Evolutionary conservation across 2,888 invertebrate species (phyloP), one percentile per base, ranked within the genome.

Genomic region (Nemoura dubitans): DNA sequence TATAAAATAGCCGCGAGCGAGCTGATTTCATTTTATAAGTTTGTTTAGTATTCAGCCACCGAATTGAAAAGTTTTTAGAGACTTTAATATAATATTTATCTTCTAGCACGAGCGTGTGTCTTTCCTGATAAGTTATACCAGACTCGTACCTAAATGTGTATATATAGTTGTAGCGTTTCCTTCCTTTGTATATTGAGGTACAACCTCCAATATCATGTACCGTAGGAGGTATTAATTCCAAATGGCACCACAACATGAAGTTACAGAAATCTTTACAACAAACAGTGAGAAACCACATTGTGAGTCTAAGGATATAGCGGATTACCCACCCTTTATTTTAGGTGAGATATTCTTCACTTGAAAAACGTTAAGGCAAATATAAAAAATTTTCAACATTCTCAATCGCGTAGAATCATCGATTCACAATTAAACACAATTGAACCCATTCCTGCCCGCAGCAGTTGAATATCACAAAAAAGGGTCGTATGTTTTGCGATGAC

Each of bases 1-100:
- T 59, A n/a, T n/a, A 59, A 59, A 59, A 59, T 59, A 59, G 59
- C 59, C 59, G 59, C 59, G 59, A 59, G 59, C 59, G 59, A 59
- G 59, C 14, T 59, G 59, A 59, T 21, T 59, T 59, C 10, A 59
- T 59, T 59, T 59, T 14, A 59, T 59, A 14, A 59, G 59, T 21
- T 59, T 59, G 59, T 59, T 59, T 59, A 59, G 59, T 59, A 59
- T 59, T 59, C 59, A 59, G 16, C 59, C 59, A 21, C 59, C 6
- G 59, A 59, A 59, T 14, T 10, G 59, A 59, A 59, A 59, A 59
- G 16, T 59, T 59, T 59, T 59, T 21, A 21, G 59, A 6, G 3
- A 59, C 59, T 59, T 59, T 59, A 59, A 59, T 59, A 59, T 59
- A 21, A 59, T 59, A 21, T 59, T 59, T 59, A 59, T 59, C 59